phyloP scores from a whole-genome alignment of 2,888 invertebrate genomes.

The Aphidius colemani region DNA sequence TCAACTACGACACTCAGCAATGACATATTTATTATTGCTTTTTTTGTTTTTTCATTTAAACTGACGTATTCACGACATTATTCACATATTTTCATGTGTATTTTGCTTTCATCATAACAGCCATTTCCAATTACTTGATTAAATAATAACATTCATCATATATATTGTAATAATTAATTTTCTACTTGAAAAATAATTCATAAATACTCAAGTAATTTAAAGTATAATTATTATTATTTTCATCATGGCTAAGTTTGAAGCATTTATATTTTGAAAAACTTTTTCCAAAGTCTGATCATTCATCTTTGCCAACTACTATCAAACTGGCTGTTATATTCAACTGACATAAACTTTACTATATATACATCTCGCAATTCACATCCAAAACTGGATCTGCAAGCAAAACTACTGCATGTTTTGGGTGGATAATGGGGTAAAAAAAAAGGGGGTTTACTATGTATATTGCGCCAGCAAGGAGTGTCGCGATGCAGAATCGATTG shows the following conservation, averaged over 20 bases:
- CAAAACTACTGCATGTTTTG: background rate
- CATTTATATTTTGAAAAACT: constrained; percentile 1
- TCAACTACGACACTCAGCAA: constrained; percentile 9
- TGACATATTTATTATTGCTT: background rate
- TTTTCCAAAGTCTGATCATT: constrained; percentile 28
- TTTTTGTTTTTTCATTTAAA: constrained; percentile 1
- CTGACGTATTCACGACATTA: background rate
- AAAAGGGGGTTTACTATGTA: constrained; percentile 30
- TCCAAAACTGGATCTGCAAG: constrained; percentile 3
- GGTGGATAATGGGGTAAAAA: constrained; percentile 11
- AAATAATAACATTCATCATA: background rate
- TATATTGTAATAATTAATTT: background rate
- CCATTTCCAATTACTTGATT: background rate
- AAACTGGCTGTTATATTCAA: constrained; percentile 6
- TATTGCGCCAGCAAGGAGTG: constrained; percentile 29
- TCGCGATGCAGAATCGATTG: constrained; percentile 13
- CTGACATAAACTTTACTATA: constrained; percentile 6
- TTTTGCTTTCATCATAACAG: background rate
- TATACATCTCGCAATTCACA: background rate
- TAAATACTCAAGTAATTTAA: no score
- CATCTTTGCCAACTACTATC: constrained; percentile 30
- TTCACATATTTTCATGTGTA: background rate
- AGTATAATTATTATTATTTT: background rate
- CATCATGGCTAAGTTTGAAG: background rate
- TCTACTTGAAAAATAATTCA: background rate